phyloP scores from a whole-genome alignment of 2,113 vertebrate genomes.

The Garra rufa region DNA sequence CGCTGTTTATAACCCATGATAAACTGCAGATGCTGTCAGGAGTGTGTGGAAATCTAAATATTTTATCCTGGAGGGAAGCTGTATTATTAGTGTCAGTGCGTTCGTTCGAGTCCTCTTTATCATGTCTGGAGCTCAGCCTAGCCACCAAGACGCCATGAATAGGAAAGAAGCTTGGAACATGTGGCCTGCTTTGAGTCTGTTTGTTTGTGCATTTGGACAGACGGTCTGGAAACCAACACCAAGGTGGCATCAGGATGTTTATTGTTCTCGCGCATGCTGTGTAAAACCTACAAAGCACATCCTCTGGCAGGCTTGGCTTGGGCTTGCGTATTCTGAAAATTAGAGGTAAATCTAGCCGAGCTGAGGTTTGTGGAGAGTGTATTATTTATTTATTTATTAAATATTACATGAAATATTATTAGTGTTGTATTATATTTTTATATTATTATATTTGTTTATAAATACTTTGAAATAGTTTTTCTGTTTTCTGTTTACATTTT shows the following conservation, averaged over 20 bases:
- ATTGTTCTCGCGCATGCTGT: not conserved
- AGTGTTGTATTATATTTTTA: no score
- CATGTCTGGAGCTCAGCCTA: not conserved
- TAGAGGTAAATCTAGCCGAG: not conserved
- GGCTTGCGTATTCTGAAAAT: not conserved
- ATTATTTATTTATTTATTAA: no score
- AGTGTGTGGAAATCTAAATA: constrained; percentile 49
- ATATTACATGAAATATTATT: no score
- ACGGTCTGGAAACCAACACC: constrained; percentile 6
- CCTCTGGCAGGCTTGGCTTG: not conserved
- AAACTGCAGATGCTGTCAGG: constrained; percentile 55
- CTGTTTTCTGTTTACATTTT: not conserved
- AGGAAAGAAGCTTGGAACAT: not conserved
- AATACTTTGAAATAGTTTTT: no score
- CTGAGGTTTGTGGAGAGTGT: not conserved
- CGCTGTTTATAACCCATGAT: constrained; percentile 47
- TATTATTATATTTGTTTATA: no score
- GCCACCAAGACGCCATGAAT: constrained; percentile 1
- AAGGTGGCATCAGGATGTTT: constrained; percentile 22
- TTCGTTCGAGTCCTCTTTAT: constrained; percentile 31
- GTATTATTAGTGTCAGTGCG: constrained; percentile 47
- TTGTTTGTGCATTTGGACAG: constrained; percentile 3
- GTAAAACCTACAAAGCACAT: not conserved
- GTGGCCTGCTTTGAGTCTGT: constrained; percentile 31
- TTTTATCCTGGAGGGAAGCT: constrained; percentile 49